Base-by-base conservation (phyloP, 1,140 invertebrate genomes). In the Sitophilus oryzae region DNA sequence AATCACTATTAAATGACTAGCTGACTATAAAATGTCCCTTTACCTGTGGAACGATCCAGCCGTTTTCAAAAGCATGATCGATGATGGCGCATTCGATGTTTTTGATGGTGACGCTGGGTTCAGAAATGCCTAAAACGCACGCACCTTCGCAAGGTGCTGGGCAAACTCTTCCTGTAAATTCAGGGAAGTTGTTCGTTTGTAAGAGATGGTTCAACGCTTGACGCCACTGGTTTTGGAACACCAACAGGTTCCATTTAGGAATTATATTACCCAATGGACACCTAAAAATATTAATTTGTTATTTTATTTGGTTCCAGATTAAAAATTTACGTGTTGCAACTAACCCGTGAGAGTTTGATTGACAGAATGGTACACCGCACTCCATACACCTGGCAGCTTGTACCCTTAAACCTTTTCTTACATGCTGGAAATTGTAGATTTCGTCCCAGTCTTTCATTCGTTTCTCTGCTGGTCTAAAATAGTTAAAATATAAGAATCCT, bases 1-100 rank as follows among this genome's bases (percentile, higher is more conserved):
- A 30, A 30, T 30, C 25, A 30, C 11, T 30, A 5, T 30, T 30
- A 30, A 5, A 30, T 30, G 5, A 30, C n/a, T n/a, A n/a, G n/a
- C n/a, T n/a, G n/a, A n/a, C n/a, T n/a, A n/a, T n/a, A n/a, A n/a
- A n/a, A n/a, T n/a, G n/a, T n/a, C n/a, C n/a, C n/a, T n/a, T n/a
- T 42, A 42, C 44, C 70, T 79, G 71, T 0, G 95, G 84, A 19
- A 81, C 77, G 45, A 99, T 94, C 96, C 95, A 96, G 3, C 94
- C 94, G 73, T 92, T 84, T 61, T 97, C 91, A 74, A 96, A 99
- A 9, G 93, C 96, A 75, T 97, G 84, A 76, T 99, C 96, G 63
- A 99, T 98, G 66, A 99, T 99, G 18, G 94, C 84, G 73, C 94
- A 96, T 77, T 99, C 96, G 63, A 99, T 98, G 69, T 96, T 96